Percentiles rank a stretch among this genome's conserved stretches.
Conservation (phyloP, 2,888 invertebrate genomes). For the Rutpela maculata region DNA sequence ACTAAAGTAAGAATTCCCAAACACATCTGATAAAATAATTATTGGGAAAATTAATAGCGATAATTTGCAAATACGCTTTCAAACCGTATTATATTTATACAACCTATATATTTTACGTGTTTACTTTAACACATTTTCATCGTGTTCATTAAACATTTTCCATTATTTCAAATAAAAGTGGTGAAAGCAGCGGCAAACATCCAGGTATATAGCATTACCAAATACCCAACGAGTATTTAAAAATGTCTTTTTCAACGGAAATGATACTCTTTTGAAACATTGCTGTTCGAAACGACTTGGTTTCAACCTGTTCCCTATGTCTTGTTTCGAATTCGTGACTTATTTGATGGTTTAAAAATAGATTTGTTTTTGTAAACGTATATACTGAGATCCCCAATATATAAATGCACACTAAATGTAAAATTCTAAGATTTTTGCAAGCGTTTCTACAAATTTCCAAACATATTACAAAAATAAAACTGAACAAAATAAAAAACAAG, state of each 20-base stretch:
- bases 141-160: not conserved
- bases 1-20: not conserved
- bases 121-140: not conserved
- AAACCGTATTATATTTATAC: not conserved
- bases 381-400: too few relatives aligned
- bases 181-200: not conserved
- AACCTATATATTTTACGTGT: not conserved
- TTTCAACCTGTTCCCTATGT: too few relatives aligned
- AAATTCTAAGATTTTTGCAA: too few relatives aligned
- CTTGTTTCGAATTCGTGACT: too few relatives aligned
- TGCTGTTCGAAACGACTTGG: too few relatives aligned
- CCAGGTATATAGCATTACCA: not conserved
- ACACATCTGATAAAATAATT: not conserved
- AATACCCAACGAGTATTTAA: not conserved
- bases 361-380: too few relatives aligned
- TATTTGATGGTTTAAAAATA: too few relatives aligned
- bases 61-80: not conserved
- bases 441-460: too few relatives aligned
- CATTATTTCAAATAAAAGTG: not conserved
- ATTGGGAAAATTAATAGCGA: not conserved
- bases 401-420: too few relatives aligned
- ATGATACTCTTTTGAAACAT: too few relatives aligned
- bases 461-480: too few relatives aligned
- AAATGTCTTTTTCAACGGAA: not conserved
- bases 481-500: too few relatives aligned